These are phyloP conservation scores for Chionoecetes opilio DNA, from an alignment of 1,140 invertebrate species.

Conservation along the genomic window DNA sequence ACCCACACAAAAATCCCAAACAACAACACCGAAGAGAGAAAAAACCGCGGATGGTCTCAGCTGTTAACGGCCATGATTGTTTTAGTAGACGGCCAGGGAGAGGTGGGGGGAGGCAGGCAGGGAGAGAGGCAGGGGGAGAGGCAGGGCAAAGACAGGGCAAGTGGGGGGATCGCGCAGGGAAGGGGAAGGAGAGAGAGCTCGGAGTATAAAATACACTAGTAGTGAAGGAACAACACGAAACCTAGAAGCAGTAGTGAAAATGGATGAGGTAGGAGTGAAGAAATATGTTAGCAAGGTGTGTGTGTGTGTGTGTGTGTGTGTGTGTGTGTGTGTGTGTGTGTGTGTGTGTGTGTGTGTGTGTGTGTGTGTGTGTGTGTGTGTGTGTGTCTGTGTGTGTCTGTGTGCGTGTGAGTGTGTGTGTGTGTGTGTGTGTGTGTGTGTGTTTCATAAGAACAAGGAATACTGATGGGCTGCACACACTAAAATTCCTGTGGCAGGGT, in stretches of 20 bases:
- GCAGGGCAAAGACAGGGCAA: background rate
- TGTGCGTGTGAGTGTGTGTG: background rate
- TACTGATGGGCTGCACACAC: background rate
- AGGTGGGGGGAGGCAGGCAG: background rate
- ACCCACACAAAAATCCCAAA: slow-evolving; percentile 43
- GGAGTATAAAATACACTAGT: slow-evolving; percentile 44
- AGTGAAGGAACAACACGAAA: slow-evolving; percentile 19
- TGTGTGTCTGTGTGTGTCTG: background rate
- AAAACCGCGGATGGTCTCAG: slow-evolving; percentile 55
- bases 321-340: slow-evolving; percentile 31
- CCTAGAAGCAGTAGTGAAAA: slow-evolving; percentile 18
- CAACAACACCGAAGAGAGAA: slow-evolving; percentile 53
- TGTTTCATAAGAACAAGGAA: background rate
- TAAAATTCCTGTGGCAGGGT: background rate
- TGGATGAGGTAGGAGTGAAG: slow-evolving; percentile 18
- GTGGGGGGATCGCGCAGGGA: background rate
- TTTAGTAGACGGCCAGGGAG: slow-evolving; percentile 51
- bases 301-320: slow-evolving; percentile 27
- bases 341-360: slow-evolving; percentile 28
- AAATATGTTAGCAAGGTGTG: slow-evolving; percentile 1
- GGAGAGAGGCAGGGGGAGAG: background rate
- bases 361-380: slow-evolving; percentile 29
- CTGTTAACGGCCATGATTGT: slow-evolving; percentile 58
- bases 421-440: background rate
- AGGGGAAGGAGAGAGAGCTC: background rate